Percentiles rank a stretch among this genome's conserved stretches.
phyloP scores from a whole-genome alignment of 1,140 invertebrate genomes.

The Amyelois transitella region DNA sequence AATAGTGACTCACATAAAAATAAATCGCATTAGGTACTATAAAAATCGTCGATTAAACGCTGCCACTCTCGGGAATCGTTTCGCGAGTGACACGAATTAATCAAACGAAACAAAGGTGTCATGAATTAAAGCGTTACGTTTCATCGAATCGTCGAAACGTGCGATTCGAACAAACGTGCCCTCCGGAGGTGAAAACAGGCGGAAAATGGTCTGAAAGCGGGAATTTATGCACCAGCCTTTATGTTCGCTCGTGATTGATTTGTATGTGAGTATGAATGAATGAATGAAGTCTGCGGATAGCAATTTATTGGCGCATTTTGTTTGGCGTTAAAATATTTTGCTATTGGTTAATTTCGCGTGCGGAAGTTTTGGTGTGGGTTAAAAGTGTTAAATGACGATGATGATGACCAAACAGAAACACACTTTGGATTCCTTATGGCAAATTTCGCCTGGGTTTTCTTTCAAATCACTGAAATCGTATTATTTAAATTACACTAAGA shows the following conservation, averaged over 20 bases:
- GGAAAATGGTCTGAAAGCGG: constrained; percentile 40
- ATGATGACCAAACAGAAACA: no score
- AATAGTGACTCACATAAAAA: no score
- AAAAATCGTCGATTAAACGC: background rate
- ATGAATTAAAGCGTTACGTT: background rate
- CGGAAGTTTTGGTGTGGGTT: no score
- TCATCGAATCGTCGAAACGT: background rate
- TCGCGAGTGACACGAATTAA: background rate
- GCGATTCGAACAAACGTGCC: background rate
- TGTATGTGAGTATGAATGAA: background rate
- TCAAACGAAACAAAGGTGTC: background rate
- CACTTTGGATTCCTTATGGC: no score
- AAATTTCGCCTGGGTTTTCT: no score
- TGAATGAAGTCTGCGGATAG: background rate
- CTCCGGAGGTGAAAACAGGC: constrained; percentile 39
- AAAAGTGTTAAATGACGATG: no score
- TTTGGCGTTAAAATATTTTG: background rate
- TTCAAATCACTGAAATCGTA: no score
- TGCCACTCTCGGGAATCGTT: background rate
- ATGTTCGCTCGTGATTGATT: constrained; percentile 37
- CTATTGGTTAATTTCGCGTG: background rate
- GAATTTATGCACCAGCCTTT: constrained; percentile 41
- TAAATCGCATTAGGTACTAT: no score
- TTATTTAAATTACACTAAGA: no score
- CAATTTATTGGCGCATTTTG: background rate